Evolutionary conservation across 2,888 invertebrate species (phyloP).

Genomic region (Ceratothoa steindachneri): DNA sequence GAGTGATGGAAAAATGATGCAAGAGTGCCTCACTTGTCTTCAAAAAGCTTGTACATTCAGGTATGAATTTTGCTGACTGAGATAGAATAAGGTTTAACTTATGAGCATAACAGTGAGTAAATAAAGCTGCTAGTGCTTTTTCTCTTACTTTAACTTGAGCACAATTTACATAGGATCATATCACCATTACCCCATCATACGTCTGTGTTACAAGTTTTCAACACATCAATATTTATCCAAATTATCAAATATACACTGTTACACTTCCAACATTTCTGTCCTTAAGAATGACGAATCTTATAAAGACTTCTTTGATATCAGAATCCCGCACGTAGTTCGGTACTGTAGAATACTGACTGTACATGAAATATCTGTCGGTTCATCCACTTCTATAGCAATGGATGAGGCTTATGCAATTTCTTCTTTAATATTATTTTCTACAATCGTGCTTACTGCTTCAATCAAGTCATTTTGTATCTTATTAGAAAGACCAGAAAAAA

Average conservation of each 20-base stretch:
- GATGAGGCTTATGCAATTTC: no score
- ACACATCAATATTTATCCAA: no score
- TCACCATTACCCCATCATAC: background rate
- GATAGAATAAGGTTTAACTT: background rate
- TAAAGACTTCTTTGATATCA: conserved; percentile 18
- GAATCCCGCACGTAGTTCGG: no score
- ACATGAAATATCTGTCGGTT: no score
- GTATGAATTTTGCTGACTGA: conserved; percentile 18
- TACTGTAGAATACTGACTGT: conserved; percentile 19
- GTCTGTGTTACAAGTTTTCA: background rate
- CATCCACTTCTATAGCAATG: no score
- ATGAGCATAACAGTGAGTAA: conserved; percentile 7
- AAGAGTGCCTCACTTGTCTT: conserved; percentile 17
- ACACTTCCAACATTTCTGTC: conserved; percentile 16
- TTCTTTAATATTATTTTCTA: no score
- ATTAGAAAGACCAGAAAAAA: no score
- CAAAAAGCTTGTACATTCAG: conserved; percentile 19
- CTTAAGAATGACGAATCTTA: conserved; percentile 21
- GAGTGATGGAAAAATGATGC: no score
- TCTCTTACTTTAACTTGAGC: no score
- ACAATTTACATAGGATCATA: conserved; percentile 3
- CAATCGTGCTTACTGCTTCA: no score
- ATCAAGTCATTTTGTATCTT: no score
- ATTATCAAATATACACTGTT: conserved; percentile 20
- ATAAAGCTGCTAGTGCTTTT: no score